Conservation (phyloP, 1,140 invertebrate species). For the Mactra quadrangularis region DNA sequence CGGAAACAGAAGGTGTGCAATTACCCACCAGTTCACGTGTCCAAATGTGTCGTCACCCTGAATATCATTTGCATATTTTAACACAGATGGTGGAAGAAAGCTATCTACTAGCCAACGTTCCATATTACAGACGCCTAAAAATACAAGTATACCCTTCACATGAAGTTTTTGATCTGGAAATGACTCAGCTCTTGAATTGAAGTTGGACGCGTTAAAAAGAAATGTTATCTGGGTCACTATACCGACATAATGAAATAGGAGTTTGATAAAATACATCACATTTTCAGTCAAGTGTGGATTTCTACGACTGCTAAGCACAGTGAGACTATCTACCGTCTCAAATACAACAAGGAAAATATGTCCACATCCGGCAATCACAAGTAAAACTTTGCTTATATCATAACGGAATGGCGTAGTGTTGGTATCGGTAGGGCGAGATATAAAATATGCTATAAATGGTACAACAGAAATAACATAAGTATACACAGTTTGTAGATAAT, state of each 20-base stretch:
- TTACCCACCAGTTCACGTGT: conserved; percentile 9
- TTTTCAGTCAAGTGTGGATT: neutral
- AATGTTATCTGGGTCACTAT: neutral
- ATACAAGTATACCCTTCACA: conserved; percentile 3
- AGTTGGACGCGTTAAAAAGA: neutral
- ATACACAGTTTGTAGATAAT: neutral
- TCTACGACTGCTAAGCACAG: neutral
- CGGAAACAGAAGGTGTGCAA: neutral
- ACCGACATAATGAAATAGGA: conserved; percentile 4
- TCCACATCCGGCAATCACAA: neutral
- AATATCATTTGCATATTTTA: conserved; percentile 12
- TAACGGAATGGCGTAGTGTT: neutral
- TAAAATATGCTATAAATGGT: conserved; percentile 8
- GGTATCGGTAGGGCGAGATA: neutral
- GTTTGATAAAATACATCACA: conserved; percentile 3
- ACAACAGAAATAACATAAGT: conserved; percentile 1
- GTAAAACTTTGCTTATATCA: neutral
- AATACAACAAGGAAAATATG: conserved; percentile 1
- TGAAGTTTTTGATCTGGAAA: neutral
- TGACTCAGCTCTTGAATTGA: neutral
- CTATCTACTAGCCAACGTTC: conserved; percentile 14
- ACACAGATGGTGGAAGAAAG: neutral
- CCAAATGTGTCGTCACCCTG: conserved; percentile 13
- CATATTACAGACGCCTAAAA: conserved; percentile 1
- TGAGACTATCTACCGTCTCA: neutral